A percentile compares a stretch with the other conserved stretches of the same genome.
These are phyloP conservation scores for Lutjanus erythropterus DNA, from an alignment of 2,113 vertebrate genomes.

Conservation along the genomic window DNA sequence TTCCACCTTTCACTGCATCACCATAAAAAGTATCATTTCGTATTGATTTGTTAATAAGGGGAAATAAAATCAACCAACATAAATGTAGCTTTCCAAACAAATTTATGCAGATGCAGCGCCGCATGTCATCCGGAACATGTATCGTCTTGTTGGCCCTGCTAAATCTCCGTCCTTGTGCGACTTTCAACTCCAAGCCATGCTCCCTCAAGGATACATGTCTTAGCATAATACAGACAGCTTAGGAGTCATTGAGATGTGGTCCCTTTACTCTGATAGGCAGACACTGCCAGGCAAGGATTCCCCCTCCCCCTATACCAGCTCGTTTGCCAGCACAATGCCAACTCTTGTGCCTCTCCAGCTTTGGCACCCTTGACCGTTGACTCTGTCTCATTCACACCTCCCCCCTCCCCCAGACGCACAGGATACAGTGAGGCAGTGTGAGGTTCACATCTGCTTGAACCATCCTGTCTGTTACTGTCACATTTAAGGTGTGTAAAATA, in stretches of 20 bases:
- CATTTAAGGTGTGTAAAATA: background rate
- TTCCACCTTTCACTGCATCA: slow-evolving; percentile 19
- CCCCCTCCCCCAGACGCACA: slow-evolving; percentile 55
- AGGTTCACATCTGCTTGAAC: slow-evolving; percentile 4
- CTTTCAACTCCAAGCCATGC: slow-evolving; percentile 73
- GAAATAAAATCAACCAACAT: slow-evolving; percentile 4
- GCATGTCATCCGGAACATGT: slow-evolving; percentile 25
- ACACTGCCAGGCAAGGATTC: slow-evolving; percentile 49
- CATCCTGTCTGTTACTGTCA: slow-evolving; percentile 20
- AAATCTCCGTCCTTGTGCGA: slow-evolving; percentile 76
- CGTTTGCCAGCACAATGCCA: slow-evolving; percentile 66
- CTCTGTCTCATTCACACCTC: slow-evolving; percentile 60
- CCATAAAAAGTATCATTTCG: slow-evolving; percentile 16
- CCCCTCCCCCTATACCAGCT: slow-evolving; percentile 22
- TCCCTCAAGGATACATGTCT: slow-evolving; percentile 80
- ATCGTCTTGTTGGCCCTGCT: slow-evolving; percentile 39
- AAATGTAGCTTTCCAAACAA: slow-evolving; percentile 29
- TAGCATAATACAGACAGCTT: slow-evolving; percentile 76
- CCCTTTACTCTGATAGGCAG: slow-evolving; percentile 56
- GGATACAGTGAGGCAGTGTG: slow-evolving; percentile 38
- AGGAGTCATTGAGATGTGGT: slow-evolving; percentile 71
- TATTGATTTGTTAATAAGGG: slow-evolving; percentile 35
- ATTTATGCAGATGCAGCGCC: slow-evolving; percentile 32
- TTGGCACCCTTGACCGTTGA: slow-evolving; percentile 72
- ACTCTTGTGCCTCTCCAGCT: slow-evolving; percentile 55